Conservation (phyloP, 1,140 invertebrate species). For the Venustaconcha ellipsiformis region DNA sequence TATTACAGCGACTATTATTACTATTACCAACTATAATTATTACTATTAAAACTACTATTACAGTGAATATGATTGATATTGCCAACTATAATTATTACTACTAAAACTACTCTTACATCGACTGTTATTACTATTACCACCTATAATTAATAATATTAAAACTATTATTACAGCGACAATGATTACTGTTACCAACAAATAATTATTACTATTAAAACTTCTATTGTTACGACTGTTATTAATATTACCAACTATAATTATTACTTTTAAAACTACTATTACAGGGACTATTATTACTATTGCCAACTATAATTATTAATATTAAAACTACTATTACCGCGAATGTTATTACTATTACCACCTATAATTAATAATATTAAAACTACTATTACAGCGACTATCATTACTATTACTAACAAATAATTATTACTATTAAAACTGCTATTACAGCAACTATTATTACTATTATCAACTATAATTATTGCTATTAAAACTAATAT, state of each 20-base stretch:
- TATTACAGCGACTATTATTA: conserved; percentile 7
- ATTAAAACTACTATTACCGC: not conserved
- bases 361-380: not conserved
- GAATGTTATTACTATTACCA: not conserved
- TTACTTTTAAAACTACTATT: conserved; percentile 1
- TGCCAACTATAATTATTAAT: conserved; percentile 1
- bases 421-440: not conserved
- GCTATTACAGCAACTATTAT: too few relatives aligned
- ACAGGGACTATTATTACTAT: not conserved
- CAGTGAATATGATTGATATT: not conserved
- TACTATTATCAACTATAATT: not conserved
- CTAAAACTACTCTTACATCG: not conserved
- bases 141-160: conserved; percentile 6
- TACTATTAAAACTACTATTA: conserved; percentile 10
- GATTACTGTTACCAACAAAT: conserved; percentile 5
- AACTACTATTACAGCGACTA: conserved; percentile 2
- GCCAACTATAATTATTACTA: conserved; percentile 8
- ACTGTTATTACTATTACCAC: conserved; percentile 14
- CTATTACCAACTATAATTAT: conserved; percentile 4
- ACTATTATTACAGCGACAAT: conserved; percentile 8
- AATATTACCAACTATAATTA: conserved; percentile 6
- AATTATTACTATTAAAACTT: conserved; percentile 2
- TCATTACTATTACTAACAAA: not conserved
- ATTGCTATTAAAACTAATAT: not conserved
- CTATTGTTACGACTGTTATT: conserved; percentile 10